Evolutionary conservation across 2,113 vertebrate genomes (phyloP), one percentile per base, ranked within the genome.

Genomic region (Talpa occidentalis): DNA sequence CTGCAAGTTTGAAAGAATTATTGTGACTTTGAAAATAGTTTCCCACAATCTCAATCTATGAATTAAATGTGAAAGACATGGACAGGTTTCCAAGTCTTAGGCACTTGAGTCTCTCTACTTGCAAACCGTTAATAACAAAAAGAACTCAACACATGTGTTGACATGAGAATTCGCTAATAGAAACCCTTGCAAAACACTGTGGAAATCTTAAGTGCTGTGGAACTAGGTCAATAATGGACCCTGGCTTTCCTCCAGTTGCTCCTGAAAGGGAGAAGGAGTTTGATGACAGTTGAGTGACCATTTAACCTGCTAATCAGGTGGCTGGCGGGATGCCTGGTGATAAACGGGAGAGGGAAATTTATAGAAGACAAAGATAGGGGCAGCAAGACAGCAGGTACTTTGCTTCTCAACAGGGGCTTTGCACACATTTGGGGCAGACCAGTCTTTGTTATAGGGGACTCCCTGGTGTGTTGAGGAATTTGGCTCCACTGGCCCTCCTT

Each of bases 291-390:
- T 62, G 95, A 96, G 88, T 96, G 96, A 96, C 88, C 94, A 88
- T 90, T 96, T 93, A 95, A 96, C 93, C 94, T 93, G 52, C 83
- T 96, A 80, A 95, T 96, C 91, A 94, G 85, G 91, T 40, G 21
- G 76, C 81, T 97, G 97, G 96, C 54, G 0, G 66, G 49, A 40
- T 93, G 97, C 93, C 97, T 95, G 89, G 66, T 82, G 95, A 94
- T 86, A 83, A 96, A 82, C 9, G 54, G 69, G 66, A 96, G 76
- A 76, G 56, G 88, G 62, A 86, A 83, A 95, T 83, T 74, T 77
- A 37, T 42, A 70, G 52, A 74, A 80, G 78, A 89, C 74, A 91
- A 72, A 95, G 70, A 85, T 3, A 67, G 83, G 79, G 42, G 40
- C 73, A 88, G 24, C n/a, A 37, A 37, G 90, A 69, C 79, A 74